phyloP scores from a whole-genome alignment of 2,113 vertebrate species.

The Xenotilapia caudafasciata region DNA sequence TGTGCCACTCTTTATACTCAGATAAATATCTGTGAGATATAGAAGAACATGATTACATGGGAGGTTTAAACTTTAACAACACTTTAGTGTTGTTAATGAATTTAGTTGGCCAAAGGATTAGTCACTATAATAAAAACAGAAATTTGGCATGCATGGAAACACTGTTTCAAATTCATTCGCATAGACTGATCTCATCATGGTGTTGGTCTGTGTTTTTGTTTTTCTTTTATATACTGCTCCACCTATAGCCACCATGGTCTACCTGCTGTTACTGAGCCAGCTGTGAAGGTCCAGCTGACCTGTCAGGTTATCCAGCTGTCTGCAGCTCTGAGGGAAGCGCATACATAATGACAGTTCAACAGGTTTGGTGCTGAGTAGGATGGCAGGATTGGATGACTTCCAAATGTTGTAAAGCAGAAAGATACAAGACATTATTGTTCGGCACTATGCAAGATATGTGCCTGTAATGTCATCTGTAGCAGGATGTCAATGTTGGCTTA shows the following conservation, averaged over 20 bases:
- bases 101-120: neutral
- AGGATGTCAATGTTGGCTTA: neutral
- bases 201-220: neutral
- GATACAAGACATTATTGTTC: neutral
- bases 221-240: neutral
- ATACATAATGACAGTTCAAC: neutral
- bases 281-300: slow-evolving; percentile 26
- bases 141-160: neutral
- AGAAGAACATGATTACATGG: neutral
- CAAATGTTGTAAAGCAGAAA: neutral
- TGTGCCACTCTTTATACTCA: neutral
- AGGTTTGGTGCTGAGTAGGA: neutral
- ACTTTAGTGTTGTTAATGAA: neutral
- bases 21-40: neutral
- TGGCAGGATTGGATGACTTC: neutral
- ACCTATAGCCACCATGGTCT: neutral
- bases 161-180: neutral
- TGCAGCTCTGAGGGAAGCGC: neutral
- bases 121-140: neutral
- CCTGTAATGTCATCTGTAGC: slow-evolving; percentile 12
- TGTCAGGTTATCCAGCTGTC: slow-evolving; percentile 42
- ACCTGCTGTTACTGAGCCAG: slow-evolving; percentile 33
- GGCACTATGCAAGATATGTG: neutral
- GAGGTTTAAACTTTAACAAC: neutral
- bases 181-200: neutral